These are phyloP conservation scores for Galago senegalensis DNA, from an alignment of 2,797 vertebrate species.

Conservation along the genomic window DNA sequence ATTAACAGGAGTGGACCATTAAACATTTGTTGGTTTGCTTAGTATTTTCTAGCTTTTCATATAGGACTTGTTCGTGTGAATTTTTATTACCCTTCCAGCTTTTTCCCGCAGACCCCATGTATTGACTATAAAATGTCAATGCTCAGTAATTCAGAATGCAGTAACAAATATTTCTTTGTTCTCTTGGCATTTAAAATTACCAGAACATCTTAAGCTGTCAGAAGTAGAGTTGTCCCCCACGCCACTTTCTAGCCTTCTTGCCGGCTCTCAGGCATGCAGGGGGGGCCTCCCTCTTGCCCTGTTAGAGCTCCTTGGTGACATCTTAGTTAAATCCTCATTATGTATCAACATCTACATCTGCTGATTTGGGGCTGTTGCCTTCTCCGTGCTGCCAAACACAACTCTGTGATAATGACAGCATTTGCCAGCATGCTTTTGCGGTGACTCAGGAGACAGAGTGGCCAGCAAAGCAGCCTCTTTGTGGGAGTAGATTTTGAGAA, in stretches of 20 bases:
- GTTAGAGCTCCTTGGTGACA: background rate
- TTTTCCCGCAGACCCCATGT: constrained; percentile 57
- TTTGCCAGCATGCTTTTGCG: constrained; percentile 72
- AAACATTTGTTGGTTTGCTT: constrained; percentile 62
- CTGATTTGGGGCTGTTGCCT: constrained; percentile 64
- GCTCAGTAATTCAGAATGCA: constrained; percentile 62
- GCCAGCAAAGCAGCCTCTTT: constrained; percentile 85
- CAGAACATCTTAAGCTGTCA: constrained; percentile 24
- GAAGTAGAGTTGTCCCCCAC: background rate
- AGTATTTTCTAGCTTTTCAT: constrained; percentile 35
- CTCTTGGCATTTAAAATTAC: constrained; percentile 66
- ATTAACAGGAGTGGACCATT: constrained; percentile 51
- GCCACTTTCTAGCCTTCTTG: background rate
- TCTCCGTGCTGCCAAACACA: constrained; percentile 72
- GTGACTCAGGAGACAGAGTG: constrained; percentile 84
- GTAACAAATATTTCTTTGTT: constrained; percentile 72
- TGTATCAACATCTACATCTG: constrained; percentile 69
- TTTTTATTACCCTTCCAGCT: constrained; percentile 53
- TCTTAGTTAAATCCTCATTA: constrained; percentile 41
- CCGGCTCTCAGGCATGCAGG: background rate
- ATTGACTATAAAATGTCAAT: constrained; percentile 72
- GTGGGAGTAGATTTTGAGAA: constrained; percentile 85
- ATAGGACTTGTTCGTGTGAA: constrained; percentile 44
- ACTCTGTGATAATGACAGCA: constrained; percentile 71
- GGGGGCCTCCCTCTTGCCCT: constrained; percentile 22